Evolutionary conservation across 23 tunicate species (phyloP), one percentile per base, ranked within the genome.

Genomic region (Halocynthia roretzi): DNA sequence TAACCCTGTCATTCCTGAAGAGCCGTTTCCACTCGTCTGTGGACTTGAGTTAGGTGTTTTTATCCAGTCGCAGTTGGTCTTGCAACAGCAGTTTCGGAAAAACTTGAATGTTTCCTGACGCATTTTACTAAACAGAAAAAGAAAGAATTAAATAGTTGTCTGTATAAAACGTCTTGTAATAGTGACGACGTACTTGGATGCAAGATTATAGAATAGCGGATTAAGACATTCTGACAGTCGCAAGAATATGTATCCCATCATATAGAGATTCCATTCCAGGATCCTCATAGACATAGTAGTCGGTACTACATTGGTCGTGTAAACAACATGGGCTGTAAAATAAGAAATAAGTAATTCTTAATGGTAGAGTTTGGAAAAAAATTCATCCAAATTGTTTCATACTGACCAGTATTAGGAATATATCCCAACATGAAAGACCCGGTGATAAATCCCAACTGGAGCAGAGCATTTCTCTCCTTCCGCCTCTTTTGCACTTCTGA

Each of bases 401-500:
- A 60, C 17, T 8, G 55, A 74, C 78, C 78, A 54, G 78, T 74
- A 64, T 74, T 74, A 8, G 78, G 78, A 10, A 74, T 54, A 53
- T 74, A 74, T 74, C 78, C 78, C 78, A 74, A 54, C 10, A 74
- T 22, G 56, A 74, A 74, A 8, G 78, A 74, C 8, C 78, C 78
- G 22, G 78, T 74, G 8, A 74, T 74, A 74, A 74, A 74, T 53
- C 60, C 78, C 10, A 74, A 54, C 63, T 74, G 78, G 8, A 74
- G 22, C 31, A 74, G 19, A 7, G 78, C 78, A 53, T 74, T 74
- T 1, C 78, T 62, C 21, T 74, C 78, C 31, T 74, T 74, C 31
- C 31, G 55, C 78, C 78, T 54, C 56, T 21, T 14, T 9, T 48
- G 78, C 14, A 19, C 56, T n/a, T 74, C 78, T 5, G 64, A 53